Percentiles rank a stretch among this genome's conserved stretches.
phyloP scores from a whole-genome alignment of 2,797 vertebrate genomes.

The Manis pentadactyla region DNA sequence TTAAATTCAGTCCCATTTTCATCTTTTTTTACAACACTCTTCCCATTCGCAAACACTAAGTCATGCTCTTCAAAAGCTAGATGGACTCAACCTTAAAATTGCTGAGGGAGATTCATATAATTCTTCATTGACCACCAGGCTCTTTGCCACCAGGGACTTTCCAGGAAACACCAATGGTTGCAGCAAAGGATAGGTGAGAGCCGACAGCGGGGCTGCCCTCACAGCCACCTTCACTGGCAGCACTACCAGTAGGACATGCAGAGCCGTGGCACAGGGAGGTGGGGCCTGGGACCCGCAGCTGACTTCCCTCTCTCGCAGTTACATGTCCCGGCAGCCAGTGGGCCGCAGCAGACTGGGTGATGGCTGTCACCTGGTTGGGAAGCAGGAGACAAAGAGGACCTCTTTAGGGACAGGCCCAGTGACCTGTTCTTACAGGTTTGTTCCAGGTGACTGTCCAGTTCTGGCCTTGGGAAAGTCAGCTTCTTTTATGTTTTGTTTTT shows the following conservation, averaged over 20 bases:
- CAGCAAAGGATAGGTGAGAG: background rate
- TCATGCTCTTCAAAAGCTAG: background rate
- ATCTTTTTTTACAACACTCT: background rate
- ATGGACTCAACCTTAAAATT: background rate
- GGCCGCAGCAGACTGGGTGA: background rate
- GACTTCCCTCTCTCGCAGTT: background rate
- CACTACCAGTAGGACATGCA: rapidly evolving
- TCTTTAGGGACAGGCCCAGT: background rate
- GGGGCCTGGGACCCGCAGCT: background rate
- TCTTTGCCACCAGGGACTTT: background rate
- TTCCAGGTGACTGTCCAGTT: background rate
- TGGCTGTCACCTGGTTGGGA: background rate
- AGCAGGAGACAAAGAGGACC: background rate
- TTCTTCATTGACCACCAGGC: background rate
- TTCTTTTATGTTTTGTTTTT: background rate
- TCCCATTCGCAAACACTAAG: background rate
- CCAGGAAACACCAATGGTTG: background rate
- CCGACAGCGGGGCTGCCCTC: background rate
- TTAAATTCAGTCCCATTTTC: background rate
- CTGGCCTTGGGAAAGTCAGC: background rate
- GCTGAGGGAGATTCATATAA: background rate
- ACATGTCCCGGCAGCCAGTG: background rate
- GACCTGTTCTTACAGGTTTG: background rate
- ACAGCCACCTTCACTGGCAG: background rate
- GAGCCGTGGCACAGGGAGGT: background rate